These are phyloP conservation scores for Arion vulgaris DNA, from an alignment of 1,140 invertebrate species.

Conservation along the genomic window DNA sequence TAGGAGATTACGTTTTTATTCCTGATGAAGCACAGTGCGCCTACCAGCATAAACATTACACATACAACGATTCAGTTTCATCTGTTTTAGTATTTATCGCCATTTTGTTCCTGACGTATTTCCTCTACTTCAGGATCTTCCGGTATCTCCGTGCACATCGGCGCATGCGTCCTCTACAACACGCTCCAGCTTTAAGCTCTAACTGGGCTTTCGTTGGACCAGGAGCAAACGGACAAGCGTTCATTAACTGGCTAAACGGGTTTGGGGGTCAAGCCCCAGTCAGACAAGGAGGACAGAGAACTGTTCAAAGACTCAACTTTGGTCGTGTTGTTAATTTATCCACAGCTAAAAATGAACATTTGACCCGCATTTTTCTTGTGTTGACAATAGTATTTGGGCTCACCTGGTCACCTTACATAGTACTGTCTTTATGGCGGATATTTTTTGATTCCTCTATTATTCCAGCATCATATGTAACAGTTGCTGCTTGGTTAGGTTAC, in stretches of 20 bases:
- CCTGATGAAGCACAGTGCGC: constrained; percentile 64
- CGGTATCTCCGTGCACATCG: constrained; percentile 62
- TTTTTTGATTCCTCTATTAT: constrained; percentile 46
- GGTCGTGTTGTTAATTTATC: constrained; percentile 57
- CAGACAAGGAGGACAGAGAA: constrained; percentile 35
- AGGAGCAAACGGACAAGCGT: constrained; percentile 61
- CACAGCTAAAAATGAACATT: constrained; percentile 59
- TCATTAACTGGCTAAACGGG: constrained; percentile 66
- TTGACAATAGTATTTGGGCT: constrained; percentile 50
- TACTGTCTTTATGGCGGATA: constrained; percentile 57
- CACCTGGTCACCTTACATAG: constrained; percentile 58
- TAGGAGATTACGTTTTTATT: constrained; percentile 62
- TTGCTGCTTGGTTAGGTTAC: constrained; percentile 59
- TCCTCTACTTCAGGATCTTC: constrained; percentile 64
- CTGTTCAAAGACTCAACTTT: constrained; percentile 45
- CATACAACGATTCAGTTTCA: constrained; percentile 65
- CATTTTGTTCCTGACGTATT: constrained; percentile 57
- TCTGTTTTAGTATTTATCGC: constrained; percentile 62
- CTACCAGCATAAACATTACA: constrained; percentile 58
- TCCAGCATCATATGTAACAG: constrained; percentile 46
- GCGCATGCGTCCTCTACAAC: constrained; percentile 62
- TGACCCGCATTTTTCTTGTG: constrained; percentile 60
- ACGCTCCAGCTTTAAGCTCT: constrained; percentile 57
- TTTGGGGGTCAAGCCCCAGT: constrained; percentile 44
- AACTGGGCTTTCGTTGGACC: constrained; percentile 68